A percentile compares a stretch with the other conserved stretches of the same genome.
Evolutionary conservation across 2,797 vertebrate species (phyloP).

Genomic region (Danio tinwini): DNA sequence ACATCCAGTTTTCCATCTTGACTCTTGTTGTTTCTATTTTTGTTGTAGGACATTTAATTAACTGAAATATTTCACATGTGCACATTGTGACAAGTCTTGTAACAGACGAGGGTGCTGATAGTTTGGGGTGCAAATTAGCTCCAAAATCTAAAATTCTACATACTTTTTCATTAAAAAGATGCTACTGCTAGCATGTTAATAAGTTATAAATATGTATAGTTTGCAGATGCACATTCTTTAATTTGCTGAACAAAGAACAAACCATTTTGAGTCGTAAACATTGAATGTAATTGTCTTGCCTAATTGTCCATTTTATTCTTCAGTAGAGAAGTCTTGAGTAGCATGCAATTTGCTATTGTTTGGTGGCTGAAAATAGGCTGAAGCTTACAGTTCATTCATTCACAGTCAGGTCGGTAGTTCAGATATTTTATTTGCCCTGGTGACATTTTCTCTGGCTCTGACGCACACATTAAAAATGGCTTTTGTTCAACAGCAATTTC

Average conservation of each 20-base stretch:
- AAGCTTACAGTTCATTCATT: conserved; percentile 5
- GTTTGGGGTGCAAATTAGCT: too few species aligned
- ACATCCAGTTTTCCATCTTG: too few species aligned
- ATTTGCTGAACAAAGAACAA: background rate
- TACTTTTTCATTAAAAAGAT: conserved; percentile 35
- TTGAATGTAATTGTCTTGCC: background rate
- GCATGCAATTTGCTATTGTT: background rate
- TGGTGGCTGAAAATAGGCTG: background rate
- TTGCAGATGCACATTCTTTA: conserved; percentile 16
- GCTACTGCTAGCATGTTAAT: background rate
- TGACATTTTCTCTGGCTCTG: background rate
- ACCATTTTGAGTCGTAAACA: conserved; percentile 1
- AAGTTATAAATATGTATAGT: conserved; percentile 21
- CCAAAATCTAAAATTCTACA: too few species aligned
- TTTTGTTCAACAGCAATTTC: background rate
- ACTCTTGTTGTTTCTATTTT: too few species aligned
- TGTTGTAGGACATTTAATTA: too few species aligned
- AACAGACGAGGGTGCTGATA: too few species aligned
- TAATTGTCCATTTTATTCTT: background rate
- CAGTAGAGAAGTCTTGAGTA: background rate
- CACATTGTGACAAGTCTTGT: too few species aligned
- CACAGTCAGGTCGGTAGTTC: background rate
- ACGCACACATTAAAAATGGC: background rate
- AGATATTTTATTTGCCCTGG: background rate
- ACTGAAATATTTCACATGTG: too few species aligned